A percentile compares a stretch with the other conserved stretches of the same genome.
phyloP scores from a whole-genome alignment of 2,113 vertebrate species.

The Pseudopodoces humilis region DNA sequence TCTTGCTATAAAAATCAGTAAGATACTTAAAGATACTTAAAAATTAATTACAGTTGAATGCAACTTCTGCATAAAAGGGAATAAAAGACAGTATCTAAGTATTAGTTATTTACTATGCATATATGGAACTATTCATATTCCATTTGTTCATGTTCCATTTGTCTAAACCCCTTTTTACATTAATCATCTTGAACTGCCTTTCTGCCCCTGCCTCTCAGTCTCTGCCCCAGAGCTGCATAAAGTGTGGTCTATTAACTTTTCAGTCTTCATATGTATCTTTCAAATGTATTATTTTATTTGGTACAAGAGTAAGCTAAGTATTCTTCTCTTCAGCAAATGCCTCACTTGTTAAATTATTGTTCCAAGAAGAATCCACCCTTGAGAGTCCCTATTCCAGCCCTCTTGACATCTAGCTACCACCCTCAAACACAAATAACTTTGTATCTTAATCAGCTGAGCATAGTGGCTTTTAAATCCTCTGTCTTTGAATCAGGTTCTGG shows the following conservation, averaged over 20 bases:
- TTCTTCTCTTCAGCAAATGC: background rate
- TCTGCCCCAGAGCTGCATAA: background rate
- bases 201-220: background rate
- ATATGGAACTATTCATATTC: background rate
- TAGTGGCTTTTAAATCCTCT: background rate
- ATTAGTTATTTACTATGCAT: background rate
- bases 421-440: background rate
- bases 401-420: background rate
- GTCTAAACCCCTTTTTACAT: background rate
- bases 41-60: background rate
- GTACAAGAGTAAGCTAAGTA: background rate
- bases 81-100: background rate
- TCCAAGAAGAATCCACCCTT: background rate
- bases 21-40: background rate
- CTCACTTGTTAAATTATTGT: background rate
- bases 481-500: background rate
- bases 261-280: background rate
- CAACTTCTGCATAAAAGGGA: background rate
- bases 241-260: background rate
- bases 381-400: background rate
- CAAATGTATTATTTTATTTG: background rate
- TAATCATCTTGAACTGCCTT: background rate
- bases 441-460: background rate
- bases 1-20: background rate
- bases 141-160: background rate